Base-by-base conservation (phyloP, 2,797 vertebrate genomes). In the Cheirogaleus major region DNA sequence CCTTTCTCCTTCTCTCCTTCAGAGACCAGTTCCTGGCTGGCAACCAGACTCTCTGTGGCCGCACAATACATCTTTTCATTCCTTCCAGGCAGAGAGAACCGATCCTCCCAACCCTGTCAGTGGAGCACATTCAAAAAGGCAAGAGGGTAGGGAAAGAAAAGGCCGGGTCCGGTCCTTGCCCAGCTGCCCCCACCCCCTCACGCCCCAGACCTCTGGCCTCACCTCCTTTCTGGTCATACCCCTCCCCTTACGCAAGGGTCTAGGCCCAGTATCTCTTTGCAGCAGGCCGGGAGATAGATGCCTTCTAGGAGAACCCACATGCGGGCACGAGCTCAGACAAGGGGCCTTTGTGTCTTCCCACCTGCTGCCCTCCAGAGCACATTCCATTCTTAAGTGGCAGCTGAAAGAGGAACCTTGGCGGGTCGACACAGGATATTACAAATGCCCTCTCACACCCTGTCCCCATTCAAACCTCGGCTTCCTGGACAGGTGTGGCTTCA, bases 11-110 rank as follows among this genome's bases (percentile, higher is more conserved):
- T 69, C 95, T 97, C 82, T 97, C 97, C 95, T 97, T 97, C 87
- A 92, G 96, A 98, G 93, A 93, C 97, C 97, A 92, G 97, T 97
- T 98, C 96, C 98, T 98, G 98, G 98, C 98, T 98, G 93, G 98
- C 97, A 97, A 98, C 97, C 98, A 98, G 98, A 89, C 94, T 88
- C 95, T 91, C 91, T 14, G 6, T 84, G 76, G 95, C 75, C 41
- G 78, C 96, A 98, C 98, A 99, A 98, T 98, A 96, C 0, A 0
- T 92, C 98, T 98, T 98, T 98, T 99, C 98, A 98, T 98, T 98
- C 97, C 97, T 95, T 7, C 0, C 92, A 97, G 96, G 97, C 97
- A 87, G 95, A 98, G 95, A 98, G 98, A 98, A 98, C 92, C 85
- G 92, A 98, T 96, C 98, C 93, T 98, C 0, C 85, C 73, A 55